Conservation (phyloP, 2,113 vertebrate species). For the Albula glossodonta region DNA sequence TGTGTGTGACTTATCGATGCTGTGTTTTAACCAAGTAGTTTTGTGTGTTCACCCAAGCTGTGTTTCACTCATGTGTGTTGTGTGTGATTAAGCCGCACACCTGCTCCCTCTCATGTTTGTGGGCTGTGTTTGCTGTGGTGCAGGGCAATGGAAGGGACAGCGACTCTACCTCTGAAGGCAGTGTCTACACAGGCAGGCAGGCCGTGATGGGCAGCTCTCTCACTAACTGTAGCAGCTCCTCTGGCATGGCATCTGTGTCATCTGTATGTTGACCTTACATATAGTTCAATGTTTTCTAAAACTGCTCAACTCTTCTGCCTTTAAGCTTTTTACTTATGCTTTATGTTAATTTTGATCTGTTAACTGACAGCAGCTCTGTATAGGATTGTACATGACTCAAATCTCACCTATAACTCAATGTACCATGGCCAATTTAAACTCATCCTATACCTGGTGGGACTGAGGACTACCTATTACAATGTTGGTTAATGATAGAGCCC, state of each 20-base stretch:
- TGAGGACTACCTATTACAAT: neutral
- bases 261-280: conserved; percentile 72
- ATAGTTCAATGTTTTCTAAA: conserved; percentile 4
- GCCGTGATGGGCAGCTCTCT: conserved; percentile 79
- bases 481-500: neutral
- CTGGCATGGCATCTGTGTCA: conserved; percentile 84
- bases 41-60: neutral
- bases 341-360: neutral
- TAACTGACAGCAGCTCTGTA: neutral
- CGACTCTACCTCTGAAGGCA: conserved; percentile 80
- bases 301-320: neutral
- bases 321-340: neutral
- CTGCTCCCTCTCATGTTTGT: conserved; percentile 46
- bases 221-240: conserved; percentile 84
- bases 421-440: neutral
- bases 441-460: neutral
- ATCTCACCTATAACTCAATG: neutral
- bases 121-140: conserved; percentile 80
- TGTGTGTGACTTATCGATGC: neutral
- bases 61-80: too few relatives aligned
- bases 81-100: neutral
- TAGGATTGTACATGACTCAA: neutral
- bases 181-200: conserved; percentile 72
- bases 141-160: conserved; percentile 80
- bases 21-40: neutral